Evolutionary conservation across 2,888 invertebrate genomes (phyloP), one percentile per base, ranked within the genome.

Genomic region (Belgica antarctica): DNA sequence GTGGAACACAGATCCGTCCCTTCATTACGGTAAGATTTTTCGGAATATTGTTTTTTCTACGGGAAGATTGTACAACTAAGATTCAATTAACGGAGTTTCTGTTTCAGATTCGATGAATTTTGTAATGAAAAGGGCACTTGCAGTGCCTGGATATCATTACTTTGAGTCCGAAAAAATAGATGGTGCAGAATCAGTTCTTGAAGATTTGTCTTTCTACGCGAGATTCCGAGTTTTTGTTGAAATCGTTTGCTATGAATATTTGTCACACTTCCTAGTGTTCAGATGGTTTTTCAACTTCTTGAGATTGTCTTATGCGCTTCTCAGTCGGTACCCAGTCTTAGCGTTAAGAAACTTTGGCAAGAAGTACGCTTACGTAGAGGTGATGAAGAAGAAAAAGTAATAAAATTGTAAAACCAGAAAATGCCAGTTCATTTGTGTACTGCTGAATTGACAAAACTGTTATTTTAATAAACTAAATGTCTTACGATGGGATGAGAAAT

Each of bases 261-360:
- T 84, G 7, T 82, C 84, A 74, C 77, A 78, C 7, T 83, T 81
- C 12, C 77, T 74, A 71, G 74, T 86, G 65, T 84, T 87, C 17
- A 82, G 88, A 8, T 77, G 82, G 52, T 84, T 85, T 74, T 83
- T 88, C 65, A 90, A 90, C 75, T 76, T 80, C 24, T 3, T 25
- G 1, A 2, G 59, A 2, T 12, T 61, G 81, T 85, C 12, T 3
- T 34, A 17, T 4, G 12, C 10, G 63, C 85, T 87, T 76, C 86
- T 88, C 77, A 84, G 84, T 73, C 83, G 86, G 69, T 86, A 85
- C 74, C 91, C 92, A 0, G 86, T 86, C 73, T 74, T 90, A 52
- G 89, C 89, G 0, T 86, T 87, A 77, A 83, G 83, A 74, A 82
- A 80, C 41, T 89, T 84, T 75, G 90, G 90, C 3, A 76, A 83